These are phyloP conservation scores for Coelinius sp. DNA, from an alignment of 2,888 invertebrate genomes.

Conservation along the genomic window DNA sequence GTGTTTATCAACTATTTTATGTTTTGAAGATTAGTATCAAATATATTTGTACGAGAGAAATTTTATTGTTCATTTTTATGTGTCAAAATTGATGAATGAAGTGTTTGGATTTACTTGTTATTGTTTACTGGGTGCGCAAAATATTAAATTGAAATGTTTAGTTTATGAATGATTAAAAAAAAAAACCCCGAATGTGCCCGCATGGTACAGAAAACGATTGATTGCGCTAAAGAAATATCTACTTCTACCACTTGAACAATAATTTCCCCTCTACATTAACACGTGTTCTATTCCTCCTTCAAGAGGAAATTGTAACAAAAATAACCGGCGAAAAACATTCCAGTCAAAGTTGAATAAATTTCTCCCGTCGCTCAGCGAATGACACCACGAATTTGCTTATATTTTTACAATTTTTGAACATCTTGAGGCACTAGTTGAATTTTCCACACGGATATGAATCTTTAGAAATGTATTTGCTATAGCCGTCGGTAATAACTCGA, in stretches of 20 bases:
- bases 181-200: neutral
- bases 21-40: neutral
- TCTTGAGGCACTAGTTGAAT: neutral
- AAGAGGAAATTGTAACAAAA: neutral
- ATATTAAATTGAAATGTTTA: no score
- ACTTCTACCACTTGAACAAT: neutral
- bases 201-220: neutral
- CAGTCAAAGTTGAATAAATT: constrained; percentile 32
- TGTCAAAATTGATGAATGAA: no score
- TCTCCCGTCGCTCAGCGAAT: neutral
- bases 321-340: constrained; percentile 38
- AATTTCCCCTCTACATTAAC: neutral
- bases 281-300: neutral
- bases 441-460: neutral
- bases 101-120: no score
- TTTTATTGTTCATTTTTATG: no score
- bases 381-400: neutral
- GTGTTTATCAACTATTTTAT: neutral
- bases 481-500: constrained; percentile 9
- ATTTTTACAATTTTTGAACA: neutral
- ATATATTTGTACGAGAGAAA: no score
- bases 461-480: neutral
- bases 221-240: neutral
- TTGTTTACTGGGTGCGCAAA: no score
- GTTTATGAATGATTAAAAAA: no score